Percentiles rank a stretch among this genome's conserved stretches.
These are phyloP conservation scores for Machimus atricapillus DNA, from an alignment of 2,888 invertebrate species.

Conservation along the genomic window DNA sequence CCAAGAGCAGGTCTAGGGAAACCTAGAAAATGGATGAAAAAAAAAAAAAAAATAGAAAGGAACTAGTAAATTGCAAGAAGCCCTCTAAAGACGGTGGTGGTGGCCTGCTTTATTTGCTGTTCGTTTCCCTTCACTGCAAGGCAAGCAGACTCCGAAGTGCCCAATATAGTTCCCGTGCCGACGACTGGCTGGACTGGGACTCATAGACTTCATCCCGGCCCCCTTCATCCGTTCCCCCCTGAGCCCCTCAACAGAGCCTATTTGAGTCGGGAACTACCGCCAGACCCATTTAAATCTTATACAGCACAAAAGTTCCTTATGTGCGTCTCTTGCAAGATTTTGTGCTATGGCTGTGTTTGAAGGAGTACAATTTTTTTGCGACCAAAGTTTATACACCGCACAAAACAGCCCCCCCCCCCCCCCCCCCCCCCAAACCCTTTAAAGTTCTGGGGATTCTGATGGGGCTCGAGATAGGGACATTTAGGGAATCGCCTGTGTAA, in stretches of 20 bases:
- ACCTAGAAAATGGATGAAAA: not conserved
- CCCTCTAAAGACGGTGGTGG: not conserved
- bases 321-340: not conserved
- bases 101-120: not conserved
- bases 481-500: not conserved
- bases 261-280: not conserved
- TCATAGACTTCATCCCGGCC: not conserved
- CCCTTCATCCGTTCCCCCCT: not conserved
- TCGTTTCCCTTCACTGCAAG: not conserved
- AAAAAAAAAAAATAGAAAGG: too few species aligned
- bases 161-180: not conserved
- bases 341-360: not conserved
- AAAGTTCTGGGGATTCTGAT: not conserved
- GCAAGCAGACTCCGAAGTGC: not conserved
- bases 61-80: not conserved
- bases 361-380: not conserved
- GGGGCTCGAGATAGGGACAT: not conserved
- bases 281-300: conserved; percentile 22
- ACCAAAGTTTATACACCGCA: not conserved
- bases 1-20: not conserved
- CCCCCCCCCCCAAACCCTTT: not conserved
- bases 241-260: not conserved
- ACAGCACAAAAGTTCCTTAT: conserved; percentile 13
- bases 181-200: not conserved
- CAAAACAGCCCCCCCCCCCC: not conserved